Evolutionary conservation across 2,888 invertebrate species (phyloP), one percentile per base, ranked within the genome.

Genomic region (Rhingia rostrata): DNA sequence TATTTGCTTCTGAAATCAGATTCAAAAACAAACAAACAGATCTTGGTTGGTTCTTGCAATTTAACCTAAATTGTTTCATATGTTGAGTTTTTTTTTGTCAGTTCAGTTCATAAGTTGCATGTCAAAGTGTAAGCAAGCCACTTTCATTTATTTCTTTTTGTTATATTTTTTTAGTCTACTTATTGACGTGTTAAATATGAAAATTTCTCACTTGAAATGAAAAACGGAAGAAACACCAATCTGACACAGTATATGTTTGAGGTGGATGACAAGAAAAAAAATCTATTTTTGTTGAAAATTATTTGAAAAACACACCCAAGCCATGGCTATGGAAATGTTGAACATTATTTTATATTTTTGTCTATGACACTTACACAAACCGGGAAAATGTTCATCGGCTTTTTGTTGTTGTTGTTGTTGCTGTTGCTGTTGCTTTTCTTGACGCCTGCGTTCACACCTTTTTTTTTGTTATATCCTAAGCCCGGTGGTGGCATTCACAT

Each of bases 141-240:
- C 6, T 49, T 22, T 22, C 30, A 49, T 49, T 5, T 30, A 22
- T 10, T 14, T 14, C 22, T 49, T 35, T 12, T 41, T 30, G 33
- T 10, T 37, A 33, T 56, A 33, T 35, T n/a, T 69, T 33, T 45
- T 35, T 45, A 33, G 10, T 37, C 22, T 47, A 22, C 47, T 72
- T 45, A 63, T 73, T 63, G 63, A 53, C 35, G 54, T 73, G 45
- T 72, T 60, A 66, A 61, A 66, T 67, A 73, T 53, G 22, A 60
- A 54, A 61, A 49, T 22, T 7, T 39, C 22, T 72, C 10, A 2
- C 7, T 30, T 49, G 4, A 54, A 37, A 53, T 53, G 56, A 61
- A 81, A 81, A 64, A 75, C 75, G 75, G 69, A 81, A 75, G 69
- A 70, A 69, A 81, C 43, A 53, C 32, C 37, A 49, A 64, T 33